Conservation (phyloP, 2,888 invertebrate genomes). For the Amorpha juglandis region DNA sequence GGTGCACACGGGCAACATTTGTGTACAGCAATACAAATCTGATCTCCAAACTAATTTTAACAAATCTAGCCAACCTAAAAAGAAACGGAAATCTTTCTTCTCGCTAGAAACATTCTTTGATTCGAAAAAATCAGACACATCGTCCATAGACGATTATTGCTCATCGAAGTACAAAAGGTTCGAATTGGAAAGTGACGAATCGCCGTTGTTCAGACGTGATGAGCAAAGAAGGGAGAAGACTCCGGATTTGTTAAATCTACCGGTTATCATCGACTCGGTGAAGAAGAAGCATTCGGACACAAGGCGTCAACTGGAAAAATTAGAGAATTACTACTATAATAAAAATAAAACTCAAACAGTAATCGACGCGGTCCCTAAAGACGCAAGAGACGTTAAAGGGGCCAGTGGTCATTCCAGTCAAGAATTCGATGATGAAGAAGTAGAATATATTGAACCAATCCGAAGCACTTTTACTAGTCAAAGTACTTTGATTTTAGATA, state of each 20-base stretch:
- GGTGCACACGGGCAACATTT: constrained; percentile 73
- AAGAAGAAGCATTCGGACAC: constrained; percentile 76
- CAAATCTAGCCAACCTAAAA: constrained; percentile 71
- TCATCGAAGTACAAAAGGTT: constrained; percentile 82
- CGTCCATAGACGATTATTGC: constrained; percentile 79
- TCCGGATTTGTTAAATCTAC: constrained; percentile 76
- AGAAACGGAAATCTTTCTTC: constrained; percentile 80
- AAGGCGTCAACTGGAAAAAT: constrained; percentile 75
- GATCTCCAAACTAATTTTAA: constrained; percentile 69
- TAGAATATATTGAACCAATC: constrained; percentile 82
- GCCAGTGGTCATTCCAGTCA: constrained; percentile 73
- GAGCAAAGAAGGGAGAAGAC: constrained; percentile 64
- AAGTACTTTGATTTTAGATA: constrained; percentile 77
- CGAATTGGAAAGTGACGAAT: constrained; percentile 79
- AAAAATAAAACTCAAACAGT: constrained; percentile 71
- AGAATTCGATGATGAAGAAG: constrained; percentile 73
- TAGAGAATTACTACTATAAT: constrained; percentile 79
- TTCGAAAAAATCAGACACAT: constrained; percentile 77
- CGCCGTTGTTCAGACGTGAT: constrained; percentile 73
- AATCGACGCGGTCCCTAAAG: constrained; percentile 76
- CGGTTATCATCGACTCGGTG: constrained; percentile 76
- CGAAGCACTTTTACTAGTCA: constrained; percentile 78
- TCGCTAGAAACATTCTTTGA: constrained; percentile 82
- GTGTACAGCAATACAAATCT: constrained; percentile 65
- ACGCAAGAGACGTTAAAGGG: constrained; percentile 74